Evolutionary conservation across 2,797 vertebrate genomes (phyloP), one percentile per base, ranked within the genome.

Genomic region (Phalloptychus januarius): DNA sequence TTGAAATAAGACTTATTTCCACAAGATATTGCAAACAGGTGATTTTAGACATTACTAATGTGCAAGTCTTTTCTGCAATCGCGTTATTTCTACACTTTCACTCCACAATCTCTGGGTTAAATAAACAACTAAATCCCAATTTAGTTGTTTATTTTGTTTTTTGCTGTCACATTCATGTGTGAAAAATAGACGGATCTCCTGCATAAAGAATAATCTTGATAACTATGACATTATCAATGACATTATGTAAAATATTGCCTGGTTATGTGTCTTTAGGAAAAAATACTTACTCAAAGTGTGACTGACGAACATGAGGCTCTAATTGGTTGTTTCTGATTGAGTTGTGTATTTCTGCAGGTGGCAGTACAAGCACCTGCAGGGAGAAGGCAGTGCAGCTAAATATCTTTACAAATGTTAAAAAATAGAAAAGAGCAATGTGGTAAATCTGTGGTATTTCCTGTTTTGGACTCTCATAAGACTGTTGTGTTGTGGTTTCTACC

Each of bases 381-480:
- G 18, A 7, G 18, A 48, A 48, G 46, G 46, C 18, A 48, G 46
- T 7, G 46, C 16, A 48, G 46, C 46, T 48, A 48, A 48, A 48
- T 48, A 48, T 20, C 2, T 48, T 48, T 6, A 48, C 46, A 48
- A 48, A 48, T 20, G 10, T 10, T 10, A 36, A 65, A 8, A 1
- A 23, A 12, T 12, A 38, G 36, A 38, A 36, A 31, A 36, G 2
- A 87, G 91, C 90, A 95, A 86, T 81, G 91, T 89, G 90, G 83
- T 80, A 76, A 76, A 91, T 94, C 88, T 81, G 88, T 95, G 95
- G 88, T 94, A 96, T 96, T 96, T 96, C 93, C 86, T 77, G 80
- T 91, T 92, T 89, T 75, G 71, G 88, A 79, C 82, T 88, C 93
- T 85, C 75, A 89, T 93, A 95, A 95, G 91, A 85, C 83, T 81